Conservation (phyloP, 1,140 invertebrate species). For the Drosophila asahinai region DNA sequence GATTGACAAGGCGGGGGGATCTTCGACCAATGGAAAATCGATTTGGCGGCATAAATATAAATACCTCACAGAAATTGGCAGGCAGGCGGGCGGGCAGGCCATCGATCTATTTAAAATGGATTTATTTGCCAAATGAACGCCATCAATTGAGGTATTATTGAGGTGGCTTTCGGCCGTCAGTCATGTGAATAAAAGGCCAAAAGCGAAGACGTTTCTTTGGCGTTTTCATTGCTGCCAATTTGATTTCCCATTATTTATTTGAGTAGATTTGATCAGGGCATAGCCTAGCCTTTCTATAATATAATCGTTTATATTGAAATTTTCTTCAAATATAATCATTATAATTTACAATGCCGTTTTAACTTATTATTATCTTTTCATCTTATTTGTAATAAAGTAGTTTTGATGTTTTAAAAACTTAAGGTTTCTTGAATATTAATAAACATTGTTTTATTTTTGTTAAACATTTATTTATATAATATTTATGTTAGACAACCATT, state of each 20-base stretch:
- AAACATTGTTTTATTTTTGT: too few relatives aligned
- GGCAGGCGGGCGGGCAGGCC: background rate
- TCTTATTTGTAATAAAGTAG: too few relatives aligned
- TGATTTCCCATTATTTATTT: background rate
- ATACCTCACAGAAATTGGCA: background rate
- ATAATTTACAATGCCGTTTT: too few relatives aligned
- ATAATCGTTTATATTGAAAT: too few relatives aligned
- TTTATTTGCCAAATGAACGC: constrained; percentile 26
- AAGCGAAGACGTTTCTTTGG: background rate
- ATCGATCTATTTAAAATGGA: constrained; percentile 24
- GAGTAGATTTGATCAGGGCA: too few relatives aligned
- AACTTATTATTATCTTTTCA: too few relatives aligned
- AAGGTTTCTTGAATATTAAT: too few relatives aligned
- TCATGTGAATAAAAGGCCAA: background rate
- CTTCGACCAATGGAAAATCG: constrained; percentile 15
- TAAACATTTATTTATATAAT: too few relatives aligned
- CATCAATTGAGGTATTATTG: background rate
- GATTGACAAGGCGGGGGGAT: constrained; percentile 30
- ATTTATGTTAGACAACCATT: too few relatives aligned
- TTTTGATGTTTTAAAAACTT: too few relatives aligned
- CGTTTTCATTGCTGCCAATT: constrained; percentile 7
- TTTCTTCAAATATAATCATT: too few relatives aligned
- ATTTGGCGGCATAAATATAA: background rate
- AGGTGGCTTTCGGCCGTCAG: constrained; percentile 1
- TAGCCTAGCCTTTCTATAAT: too few relatives aligned